Conservation (phyloP, 2,113 vertebrate species). For the Oceanodroma tethys region DNA sequence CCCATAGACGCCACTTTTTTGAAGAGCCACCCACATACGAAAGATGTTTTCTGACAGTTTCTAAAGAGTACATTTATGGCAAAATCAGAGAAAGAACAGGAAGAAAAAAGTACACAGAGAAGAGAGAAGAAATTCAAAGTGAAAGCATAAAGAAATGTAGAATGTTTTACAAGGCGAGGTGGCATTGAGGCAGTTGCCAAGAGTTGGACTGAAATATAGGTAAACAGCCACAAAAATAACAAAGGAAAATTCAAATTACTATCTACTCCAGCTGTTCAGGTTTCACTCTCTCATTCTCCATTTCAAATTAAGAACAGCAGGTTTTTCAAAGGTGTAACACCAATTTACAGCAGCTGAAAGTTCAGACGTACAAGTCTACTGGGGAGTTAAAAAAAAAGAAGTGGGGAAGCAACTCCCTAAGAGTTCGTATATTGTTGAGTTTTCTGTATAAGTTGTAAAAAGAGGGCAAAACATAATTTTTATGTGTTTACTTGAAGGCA, state of each 20-base stretch:
- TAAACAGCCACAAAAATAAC: neutral
- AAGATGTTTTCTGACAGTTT: neutral
- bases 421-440: neutral
- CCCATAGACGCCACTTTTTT: neutral
- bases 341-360: neutral
- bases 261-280: neutral
- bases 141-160: neutral
- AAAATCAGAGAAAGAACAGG: neutral
- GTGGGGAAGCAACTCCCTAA: neutral
- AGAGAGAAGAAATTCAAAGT: neutral
- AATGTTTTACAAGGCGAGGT: neutral
- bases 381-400: neutral
- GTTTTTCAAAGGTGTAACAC: neutral
- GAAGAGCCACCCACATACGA: neutral
- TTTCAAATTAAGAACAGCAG: neutral
- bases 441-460: neutral
- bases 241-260: neutral
- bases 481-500: neutral
- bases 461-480: neutral
- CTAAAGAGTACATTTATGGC: neutral
- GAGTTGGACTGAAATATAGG: neutral
- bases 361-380: neutral
- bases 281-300: neutral
- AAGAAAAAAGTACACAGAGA: neutral
- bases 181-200: neutral